These are phyloP conservation scores for Perccottus glenii DNA, from an alignment of 2,113 vertebrate species.

Conservation along the genomic window DNA sequence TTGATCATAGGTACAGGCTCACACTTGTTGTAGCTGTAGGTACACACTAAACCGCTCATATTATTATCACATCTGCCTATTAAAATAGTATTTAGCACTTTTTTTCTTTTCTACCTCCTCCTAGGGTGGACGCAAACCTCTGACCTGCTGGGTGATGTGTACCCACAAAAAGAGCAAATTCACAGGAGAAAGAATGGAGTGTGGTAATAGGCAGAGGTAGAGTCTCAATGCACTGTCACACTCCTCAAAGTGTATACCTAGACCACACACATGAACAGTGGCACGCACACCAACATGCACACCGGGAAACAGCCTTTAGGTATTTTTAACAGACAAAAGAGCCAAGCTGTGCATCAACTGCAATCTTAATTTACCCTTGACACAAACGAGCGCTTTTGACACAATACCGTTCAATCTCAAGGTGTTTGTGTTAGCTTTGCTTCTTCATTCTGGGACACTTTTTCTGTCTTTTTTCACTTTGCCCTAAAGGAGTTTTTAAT, in stretches of 20 bases:
- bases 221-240: slow-evolving; percentile 17
- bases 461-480: slow-evolving; percentile 31
- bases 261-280: not conserved
- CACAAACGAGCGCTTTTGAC: slow-evolving; percentile 52
- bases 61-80: too few relatives aligned
- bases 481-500: slow-evolving; percentile 17
- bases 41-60: too few relatives aligned
- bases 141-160: too few relatives aligned
- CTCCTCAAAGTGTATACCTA: slow-evolving; percentile 27
- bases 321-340: slow-evolving; percentile 63
- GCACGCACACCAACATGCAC: not conserved
- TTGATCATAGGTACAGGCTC: too few relatives aligned
- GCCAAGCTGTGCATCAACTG: slow-evolving; percentile 23
- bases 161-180: too few relatives aligned
- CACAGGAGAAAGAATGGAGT: too few relatives aligned
- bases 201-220: slow-evolving; percentile 25
- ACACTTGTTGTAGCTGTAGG: too few relatives aligned
- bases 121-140: too few relatives aligned
- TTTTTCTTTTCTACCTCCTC: too few relatives aligned
- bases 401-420: slow-evolving; percentile 57
- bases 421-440: slow-evolving; percentile 27
- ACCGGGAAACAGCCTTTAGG: slow-evolving; percentile 7
- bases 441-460: slow-evolving; percentile 51
- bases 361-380: slow-evolving; percentile 60
- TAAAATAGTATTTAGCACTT: too few relatives aligned